phyloP scores from a whole-genome alignment of 2,113 vertebrate genomes.

The Tamias sibiricus region DNA sequence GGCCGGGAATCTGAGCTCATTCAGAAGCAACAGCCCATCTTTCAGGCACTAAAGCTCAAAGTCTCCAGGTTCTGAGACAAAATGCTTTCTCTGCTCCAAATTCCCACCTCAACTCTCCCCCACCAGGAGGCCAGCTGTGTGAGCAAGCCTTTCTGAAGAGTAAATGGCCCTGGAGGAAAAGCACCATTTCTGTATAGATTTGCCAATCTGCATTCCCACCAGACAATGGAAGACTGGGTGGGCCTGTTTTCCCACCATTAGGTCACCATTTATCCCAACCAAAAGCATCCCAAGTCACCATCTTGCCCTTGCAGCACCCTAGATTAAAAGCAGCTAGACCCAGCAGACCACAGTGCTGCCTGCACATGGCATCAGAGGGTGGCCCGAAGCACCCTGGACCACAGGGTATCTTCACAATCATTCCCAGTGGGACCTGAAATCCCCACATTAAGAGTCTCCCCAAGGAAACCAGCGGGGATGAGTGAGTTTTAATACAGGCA shows the following conservation, averaged over 20 bases:
- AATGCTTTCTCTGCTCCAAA: not conserved
- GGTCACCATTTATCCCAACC: not conserved
- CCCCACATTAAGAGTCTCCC: not conserved
- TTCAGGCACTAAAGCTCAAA: not conserved
- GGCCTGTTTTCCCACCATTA: not conserved
- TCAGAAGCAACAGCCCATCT: fast-evolving
- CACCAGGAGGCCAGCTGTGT: not conserved
- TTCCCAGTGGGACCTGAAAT: not conserved
- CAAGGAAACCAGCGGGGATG: not conserved
- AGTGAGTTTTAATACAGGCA: not conserved
- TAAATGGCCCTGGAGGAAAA: not conserved
- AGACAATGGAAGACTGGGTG: not conserved
- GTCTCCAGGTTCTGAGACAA: not conserved
- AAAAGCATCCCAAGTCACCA: not conserved
- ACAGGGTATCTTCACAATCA: not conserved
- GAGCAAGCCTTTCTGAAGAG: not conserved
- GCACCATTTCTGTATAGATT: not conserved
- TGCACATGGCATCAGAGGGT: not conserved
- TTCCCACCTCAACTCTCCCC: not conserved
- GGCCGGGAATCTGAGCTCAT: not conserved
- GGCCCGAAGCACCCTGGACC: not conserved
- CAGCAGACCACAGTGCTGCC: not conserved
- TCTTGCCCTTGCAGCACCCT: not conserved
- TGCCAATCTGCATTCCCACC: not conserved
- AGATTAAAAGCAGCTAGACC: not conserved